A percentile compares a stretch with the other conserved stretches of the same genome.
Conservation (phyloP, 2,797 vertebrate species). For the Novumbra hubbsi region DNA sequence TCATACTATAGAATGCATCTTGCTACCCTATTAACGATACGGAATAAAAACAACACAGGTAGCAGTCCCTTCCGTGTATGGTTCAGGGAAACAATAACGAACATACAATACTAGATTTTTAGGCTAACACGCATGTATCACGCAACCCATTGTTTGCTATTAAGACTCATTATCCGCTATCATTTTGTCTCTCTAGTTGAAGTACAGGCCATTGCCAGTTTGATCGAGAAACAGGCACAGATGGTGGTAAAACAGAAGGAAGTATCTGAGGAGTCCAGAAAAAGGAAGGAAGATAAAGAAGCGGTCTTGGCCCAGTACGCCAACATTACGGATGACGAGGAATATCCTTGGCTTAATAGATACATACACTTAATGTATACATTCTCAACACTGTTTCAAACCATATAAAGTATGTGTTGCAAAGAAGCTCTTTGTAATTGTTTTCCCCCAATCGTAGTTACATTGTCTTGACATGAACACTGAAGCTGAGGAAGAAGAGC, state of each 20-base stretch:
- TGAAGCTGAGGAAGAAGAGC: conserved; percentile 81
- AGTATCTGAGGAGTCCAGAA: conserved; percentile 81
- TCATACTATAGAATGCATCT: too few relatives aligned
- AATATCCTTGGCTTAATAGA: conserved; percentile 88
- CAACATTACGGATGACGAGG: conserved; percentile 90
- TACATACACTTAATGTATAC: background rate
- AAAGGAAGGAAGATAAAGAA: conserved; percentile 90
- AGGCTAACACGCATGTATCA: too few relatives aligned
- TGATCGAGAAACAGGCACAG: conserved; percentile 98
- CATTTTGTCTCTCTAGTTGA: conserved; percentile 74
- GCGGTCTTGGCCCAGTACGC: conserved; percentile 94
- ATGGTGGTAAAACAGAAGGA: conserved; percentile 93
- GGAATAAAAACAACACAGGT: too few relatives aligned
- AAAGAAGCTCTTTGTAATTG: background rate
- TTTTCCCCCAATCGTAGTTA: conserved; percentile 41
- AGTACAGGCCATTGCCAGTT: conserved; percentile 87
- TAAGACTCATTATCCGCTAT: background rate
- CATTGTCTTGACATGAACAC: conserved; percentile 81
- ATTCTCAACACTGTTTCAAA: too few relatives aligned
- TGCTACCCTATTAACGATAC: too few relatives aligned
- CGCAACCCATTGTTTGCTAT: background rate
- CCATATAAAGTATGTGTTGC: background rate
- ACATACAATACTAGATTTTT: too few relatives aligned
- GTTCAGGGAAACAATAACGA: too few relatives aligned
- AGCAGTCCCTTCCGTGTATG: too few relatives aligned